Conservation (phyloP, 2,113 vertebrate genomes). For the Octodon degus region DNA sequence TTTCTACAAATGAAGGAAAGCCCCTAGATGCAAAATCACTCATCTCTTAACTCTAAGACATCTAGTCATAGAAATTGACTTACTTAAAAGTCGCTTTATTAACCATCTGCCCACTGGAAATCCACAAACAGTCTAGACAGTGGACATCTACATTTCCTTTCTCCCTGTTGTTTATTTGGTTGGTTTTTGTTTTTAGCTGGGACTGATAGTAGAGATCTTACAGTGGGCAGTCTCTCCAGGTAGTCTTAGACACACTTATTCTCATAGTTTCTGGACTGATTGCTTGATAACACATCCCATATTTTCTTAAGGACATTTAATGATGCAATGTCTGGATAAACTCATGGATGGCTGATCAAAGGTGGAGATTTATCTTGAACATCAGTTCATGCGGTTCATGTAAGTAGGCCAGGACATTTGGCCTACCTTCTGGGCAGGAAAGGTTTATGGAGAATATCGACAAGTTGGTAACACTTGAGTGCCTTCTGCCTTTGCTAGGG, state of each 20-base stretch:
- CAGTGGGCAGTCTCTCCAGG: background rate
- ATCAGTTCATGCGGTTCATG: background rate
- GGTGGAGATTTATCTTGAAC: background rate
- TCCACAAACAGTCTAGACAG: background rate
- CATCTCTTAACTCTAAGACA: background rate
- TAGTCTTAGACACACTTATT: background rate
- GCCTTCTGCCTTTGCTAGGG: background rate
- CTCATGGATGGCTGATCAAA: background rate
- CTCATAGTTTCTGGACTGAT: background rate
- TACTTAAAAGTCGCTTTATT: constrained; percentile 11
- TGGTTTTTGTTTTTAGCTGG: background rate
- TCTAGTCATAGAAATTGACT: background rate
- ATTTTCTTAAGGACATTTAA: background rate
- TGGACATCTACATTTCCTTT: background rate
- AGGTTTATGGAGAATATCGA: background rate
- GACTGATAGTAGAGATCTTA: background rate
- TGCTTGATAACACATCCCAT: background rate
- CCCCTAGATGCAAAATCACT: background rate
- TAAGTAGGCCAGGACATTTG: background rate
- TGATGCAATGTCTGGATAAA: background rate
- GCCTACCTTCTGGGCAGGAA: background rate
- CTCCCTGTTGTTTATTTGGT: background rate
- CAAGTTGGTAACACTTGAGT: background rate
- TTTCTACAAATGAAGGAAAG: constrained; percentile 2
- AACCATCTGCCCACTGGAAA: background rate